These are phyloP conservation scores for Oscheius myriophilus DNA, from an alignment of 2,888 invertebrate genomes.

Conservation along the genomic window DNA sequence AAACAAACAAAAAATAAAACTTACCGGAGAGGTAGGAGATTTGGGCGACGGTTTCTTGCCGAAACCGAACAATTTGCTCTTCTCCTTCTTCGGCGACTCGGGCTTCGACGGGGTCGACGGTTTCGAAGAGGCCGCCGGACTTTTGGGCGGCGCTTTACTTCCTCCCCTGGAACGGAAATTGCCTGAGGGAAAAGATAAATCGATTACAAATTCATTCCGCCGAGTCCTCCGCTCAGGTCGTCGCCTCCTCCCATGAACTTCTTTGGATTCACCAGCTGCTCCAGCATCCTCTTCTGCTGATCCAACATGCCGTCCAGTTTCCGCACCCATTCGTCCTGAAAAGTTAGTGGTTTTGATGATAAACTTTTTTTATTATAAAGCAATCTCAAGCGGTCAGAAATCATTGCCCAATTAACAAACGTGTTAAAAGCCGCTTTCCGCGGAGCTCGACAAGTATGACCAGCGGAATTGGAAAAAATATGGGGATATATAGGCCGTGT, in stretches of 20 bases:
- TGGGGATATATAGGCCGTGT: no score
- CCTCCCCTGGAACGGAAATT: constrained; percentile 16
- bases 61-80: constrained; percentile 60
- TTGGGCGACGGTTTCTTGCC: constrained; percentile 56
- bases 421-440: no score
- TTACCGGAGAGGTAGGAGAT: constrained; percentile 49
- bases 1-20: neutral
- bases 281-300: constrained; percentile 90
- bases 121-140: constrained; percentile 14
- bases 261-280: constrained; percentile 89
- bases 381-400: neutral
- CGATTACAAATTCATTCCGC: constrained; percentile 58
- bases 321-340: constrained; percentile 71
- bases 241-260: constrained; percentile 54
- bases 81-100: constrained; percentile 53
- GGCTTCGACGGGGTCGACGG: constrained; percentile 22
- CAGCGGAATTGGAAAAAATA: no score
- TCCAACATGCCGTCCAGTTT: constrained; percentile 86
- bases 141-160: constrained; percentile 35
- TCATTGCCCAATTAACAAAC: no score
- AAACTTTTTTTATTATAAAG: constrained; percentile 6
- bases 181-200: neutral
- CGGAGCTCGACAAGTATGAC: no score
- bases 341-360: no score
- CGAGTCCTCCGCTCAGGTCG: constrained; percentile 59